Evolutionary conservation across 2,888 invertebrate genomes (phyloP), one percentile per base, ranked within the genome.

Genomic region (Diarsia rubi): DNA sequence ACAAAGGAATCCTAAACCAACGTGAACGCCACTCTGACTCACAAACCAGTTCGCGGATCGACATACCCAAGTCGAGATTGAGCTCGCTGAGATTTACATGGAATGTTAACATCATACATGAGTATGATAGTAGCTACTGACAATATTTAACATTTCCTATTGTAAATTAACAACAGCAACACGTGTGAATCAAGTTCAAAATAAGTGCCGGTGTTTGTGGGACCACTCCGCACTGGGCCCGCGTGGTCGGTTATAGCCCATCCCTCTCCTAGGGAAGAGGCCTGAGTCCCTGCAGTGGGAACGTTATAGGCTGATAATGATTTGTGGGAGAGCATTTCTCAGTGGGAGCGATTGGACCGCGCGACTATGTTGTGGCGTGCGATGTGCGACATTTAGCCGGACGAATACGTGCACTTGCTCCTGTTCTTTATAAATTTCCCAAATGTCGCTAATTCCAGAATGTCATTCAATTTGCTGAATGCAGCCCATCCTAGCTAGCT

Each of bases 1-100:
- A 86, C 83, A 87, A 87, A 85, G 86, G 86, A 79, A 77, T 83
- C 83, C 79, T 72, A 79, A 71, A 52, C n/a, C 72, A 24, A 73
- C 62, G 80, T 31, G 65, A 75, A 54, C 59, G 69, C 74, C 47
- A 42, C 74, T 60, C 66, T 83, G 86, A 86, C 76, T 85, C 86
- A 86, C 79, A 65, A 85, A 87, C 86, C 75, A 57, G 86, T 85
- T 83, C 42, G 64, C 70, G 65, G 69, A 83, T 79, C 60, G 67
- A 83, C 73, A 69, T 79, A 49, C 66, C 69, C 73, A 31, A 49
- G 57, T n/a, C 57, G 52, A 73, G 83, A 70, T 65, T 66, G 57
- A 31, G 60, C 45, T 27, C 54, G 31, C 68, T 68, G 64, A 64
- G 42, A 79, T 65, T 68, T 64, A 68, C 57, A 64, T 49, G 49